Evolutionary conservation across 2,797 vertebrate genomes (phyloP).

Genomic region (Gastrophryne carolinensis): DNA sequence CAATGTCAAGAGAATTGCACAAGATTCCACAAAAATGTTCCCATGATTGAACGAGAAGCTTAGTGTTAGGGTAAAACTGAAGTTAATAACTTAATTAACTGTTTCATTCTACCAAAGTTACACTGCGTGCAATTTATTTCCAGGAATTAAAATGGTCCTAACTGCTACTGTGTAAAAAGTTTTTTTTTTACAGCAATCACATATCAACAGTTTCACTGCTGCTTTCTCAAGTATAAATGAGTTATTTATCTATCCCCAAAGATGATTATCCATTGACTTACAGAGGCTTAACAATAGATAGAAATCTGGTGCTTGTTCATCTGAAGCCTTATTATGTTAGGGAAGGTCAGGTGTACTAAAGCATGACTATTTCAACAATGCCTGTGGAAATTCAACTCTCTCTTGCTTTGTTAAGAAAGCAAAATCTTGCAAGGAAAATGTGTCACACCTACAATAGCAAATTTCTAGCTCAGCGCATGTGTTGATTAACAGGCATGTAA

Average conservation of each 20-base stretch:
- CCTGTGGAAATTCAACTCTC: neutral
- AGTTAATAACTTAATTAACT: neutral
- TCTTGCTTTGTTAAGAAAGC: neutral
- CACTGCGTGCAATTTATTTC: neutral
- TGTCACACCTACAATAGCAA: neutral
- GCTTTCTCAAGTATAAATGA: neutral
- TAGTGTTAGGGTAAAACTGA: neutral
- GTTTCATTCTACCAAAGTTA: neutral
- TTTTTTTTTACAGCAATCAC: neutral
- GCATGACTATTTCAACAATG: neutral
- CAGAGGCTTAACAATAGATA: slow-evolving; percentile 50
- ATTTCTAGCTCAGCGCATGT: slow-evolving; percentile 1
- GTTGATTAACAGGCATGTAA: neutral
- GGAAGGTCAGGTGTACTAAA: neutral
- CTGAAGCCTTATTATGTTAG: slow-evolving; percentile 31
- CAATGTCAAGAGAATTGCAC: too few relatives aligned
- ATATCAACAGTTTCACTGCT: neutral
- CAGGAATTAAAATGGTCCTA: too few relatives aligned
- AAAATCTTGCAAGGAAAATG: neutral
- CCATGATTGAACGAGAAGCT: too few relatives aligned
- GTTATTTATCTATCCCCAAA: slow-evolving; percentile 1
- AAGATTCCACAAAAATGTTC: too few relatives aligned
- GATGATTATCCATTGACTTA: slow-evolving; percentile 19
- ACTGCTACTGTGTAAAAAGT: too few relatives aligned
- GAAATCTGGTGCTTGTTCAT: slow-evolving; percentile 56